Conservation (phyloP, 2,113 vertebrate genomes). For the Lepus timidus region DNA sequence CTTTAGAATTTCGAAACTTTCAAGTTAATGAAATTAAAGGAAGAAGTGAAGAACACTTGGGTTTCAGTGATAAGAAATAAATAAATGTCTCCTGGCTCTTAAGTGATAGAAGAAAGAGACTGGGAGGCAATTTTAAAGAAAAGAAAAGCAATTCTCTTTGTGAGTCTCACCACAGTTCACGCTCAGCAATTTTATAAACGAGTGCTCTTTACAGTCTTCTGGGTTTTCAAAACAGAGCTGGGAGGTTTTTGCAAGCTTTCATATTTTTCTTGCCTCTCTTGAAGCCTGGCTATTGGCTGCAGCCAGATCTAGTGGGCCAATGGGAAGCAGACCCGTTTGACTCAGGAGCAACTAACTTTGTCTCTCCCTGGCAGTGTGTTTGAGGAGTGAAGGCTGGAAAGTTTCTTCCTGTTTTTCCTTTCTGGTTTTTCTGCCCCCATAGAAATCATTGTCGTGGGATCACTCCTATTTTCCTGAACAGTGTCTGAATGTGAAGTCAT, state of each 20-base stretch:
- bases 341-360: neutral
- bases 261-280: neutral
- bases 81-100: neutral
- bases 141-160: neutral
- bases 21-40: neutral
- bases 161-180: neutral
- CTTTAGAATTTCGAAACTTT: conserved; percentile 41
- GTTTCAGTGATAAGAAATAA: conserved; percentile 29
- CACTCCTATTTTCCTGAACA: conserved; percentile 23
- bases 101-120: neutral
- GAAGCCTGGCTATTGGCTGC: conserved; percentile 23
- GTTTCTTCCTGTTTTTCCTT: neutral
- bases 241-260: neutral
- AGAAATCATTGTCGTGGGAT: neutral
- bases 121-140: neutral
- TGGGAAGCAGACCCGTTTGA: neutral
- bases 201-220: neutral
- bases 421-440: neutral
- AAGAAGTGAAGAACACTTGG: neutral
- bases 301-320: neutral
- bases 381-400: neutral
- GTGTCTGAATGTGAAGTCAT: neutral
- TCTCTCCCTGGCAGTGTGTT: neutral
- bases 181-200: conserved; percentile 26
- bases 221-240: neutral